Conservation (phyloP, 2,797 vertebrate genomes). For the Cheirogaleus major region DNA sequence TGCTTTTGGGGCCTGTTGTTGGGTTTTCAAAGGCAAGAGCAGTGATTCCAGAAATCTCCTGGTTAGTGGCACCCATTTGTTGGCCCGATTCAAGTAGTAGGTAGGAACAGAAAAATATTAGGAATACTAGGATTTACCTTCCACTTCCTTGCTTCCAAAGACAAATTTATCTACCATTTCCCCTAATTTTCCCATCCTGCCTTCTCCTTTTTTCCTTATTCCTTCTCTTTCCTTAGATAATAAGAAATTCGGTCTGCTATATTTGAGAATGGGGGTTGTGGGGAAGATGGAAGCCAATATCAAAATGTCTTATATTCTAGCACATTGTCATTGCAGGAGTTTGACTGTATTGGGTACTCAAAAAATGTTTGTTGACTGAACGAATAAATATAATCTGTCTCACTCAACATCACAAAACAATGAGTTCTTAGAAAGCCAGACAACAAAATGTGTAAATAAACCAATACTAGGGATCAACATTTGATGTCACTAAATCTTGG, state of each 20-base stretch:
- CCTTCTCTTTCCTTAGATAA: background rate
- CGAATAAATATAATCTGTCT: conserved; percentile 38
- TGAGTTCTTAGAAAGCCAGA: background rate
- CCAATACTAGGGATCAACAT: background rate
- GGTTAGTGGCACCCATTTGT: background rate
- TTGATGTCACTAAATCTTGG: background rate
- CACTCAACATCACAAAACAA: background rate
- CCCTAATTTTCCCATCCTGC: background rate
- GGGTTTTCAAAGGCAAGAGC: background rate
- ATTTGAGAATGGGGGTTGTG: background rate
- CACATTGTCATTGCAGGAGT: background rate
- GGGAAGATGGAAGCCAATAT: background rate
- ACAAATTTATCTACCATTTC: background rate
- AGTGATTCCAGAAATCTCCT: background rate
- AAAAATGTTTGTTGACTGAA: conserved; percentile 19
- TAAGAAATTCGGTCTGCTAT: background rate
- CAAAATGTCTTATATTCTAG: background rate
- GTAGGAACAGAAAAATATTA: background rate
- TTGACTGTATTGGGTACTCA: background rate
- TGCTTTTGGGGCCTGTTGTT: background rate
- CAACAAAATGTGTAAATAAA: conserved; percentile 14
- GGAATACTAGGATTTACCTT: background rate
- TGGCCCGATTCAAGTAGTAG: background rate
- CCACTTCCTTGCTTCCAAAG: background rate
- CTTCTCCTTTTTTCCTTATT: background rate